Percentiles rank a stretch among this genome's conserved stretches.
Evolutionary conservation across 2,113 vertebrate genomes (phyloP).

Genomic region (Tyto alba): DNA sequence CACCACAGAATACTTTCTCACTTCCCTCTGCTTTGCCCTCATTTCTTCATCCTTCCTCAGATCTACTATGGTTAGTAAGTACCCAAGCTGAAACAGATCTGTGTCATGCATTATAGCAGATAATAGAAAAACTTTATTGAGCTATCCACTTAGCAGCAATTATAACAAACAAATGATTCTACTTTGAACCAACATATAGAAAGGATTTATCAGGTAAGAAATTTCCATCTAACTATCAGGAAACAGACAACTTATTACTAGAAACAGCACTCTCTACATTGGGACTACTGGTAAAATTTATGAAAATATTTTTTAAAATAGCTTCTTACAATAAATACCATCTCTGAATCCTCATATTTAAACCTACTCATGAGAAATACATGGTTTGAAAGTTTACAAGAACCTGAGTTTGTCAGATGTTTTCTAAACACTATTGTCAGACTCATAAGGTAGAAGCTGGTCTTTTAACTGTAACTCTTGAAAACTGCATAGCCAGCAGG

Average conservation of each 20-base stretch:
- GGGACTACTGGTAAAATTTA: background rate
- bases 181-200: background rate
- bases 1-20: background rate
- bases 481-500: background rate
- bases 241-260: background rate
- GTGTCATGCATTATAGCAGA: background rate
- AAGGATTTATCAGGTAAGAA: background rate
- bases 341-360: background rate
- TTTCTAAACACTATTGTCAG: background rate
- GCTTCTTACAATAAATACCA: background rate
- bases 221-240: background rate
- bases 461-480: background rate
- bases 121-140: background rate
- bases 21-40: conserved; percentile 22
- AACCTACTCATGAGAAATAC: background rate
- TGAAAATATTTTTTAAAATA: background rate
- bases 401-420: background rate
- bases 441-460: background rate
- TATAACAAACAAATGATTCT: background rate
- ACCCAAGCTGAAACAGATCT: background rate
- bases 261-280: background rate
- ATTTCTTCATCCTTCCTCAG: conserved; percentile 27
- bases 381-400: background rate
- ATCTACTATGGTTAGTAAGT: background rate
- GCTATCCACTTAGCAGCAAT: background rate